These are phyloP conservation scores for Xiphydria camelus DNA, from an alignment of 2,888 invertebrate genomes.

Conservation along the genomic window DNA sequence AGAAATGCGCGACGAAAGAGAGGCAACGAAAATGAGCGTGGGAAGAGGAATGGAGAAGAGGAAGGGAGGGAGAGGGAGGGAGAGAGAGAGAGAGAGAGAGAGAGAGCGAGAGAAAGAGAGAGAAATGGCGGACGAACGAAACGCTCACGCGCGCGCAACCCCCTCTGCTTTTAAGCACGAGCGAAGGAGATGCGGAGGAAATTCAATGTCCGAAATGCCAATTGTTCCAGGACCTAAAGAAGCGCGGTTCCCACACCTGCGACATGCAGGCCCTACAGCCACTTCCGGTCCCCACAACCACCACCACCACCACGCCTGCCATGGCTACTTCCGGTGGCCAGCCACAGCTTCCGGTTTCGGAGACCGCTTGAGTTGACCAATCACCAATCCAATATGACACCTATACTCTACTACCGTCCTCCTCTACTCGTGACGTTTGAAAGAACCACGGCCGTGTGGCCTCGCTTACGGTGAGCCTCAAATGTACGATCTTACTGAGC, in stretches of 20 bases:
- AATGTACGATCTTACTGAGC: constrained; percentile 16
- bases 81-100: constrained; percentile 16
- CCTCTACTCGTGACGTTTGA: constrained; percentile 39
- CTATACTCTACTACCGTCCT: constrained; percentile 32
- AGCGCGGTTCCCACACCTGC: constrained; percentile 57
- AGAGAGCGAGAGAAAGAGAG: too few relatives aligned
- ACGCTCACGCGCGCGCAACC: not conserved
- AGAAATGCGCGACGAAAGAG: constrained; percentile 8
- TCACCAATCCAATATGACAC: constrained; percentile 7
- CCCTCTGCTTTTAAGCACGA: not conserved
- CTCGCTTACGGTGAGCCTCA: constrained; percentile 51
- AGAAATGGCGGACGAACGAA: constrained; percentile 12
- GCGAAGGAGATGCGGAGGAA: not conserved
- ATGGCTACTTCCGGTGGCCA: constrained; percentile 53
- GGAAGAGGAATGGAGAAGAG: constrained; percentile 3
- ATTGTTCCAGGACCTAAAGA: constrained; percentile 58
- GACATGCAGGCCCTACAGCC: constrained; percentile 58
- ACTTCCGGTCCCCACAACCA: constrained; percentile 50
- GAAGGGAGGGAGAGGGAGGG: constrained; percentile 7
- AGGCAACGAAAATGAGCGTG: constrained; percentile 5
- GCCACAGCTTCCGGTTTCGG: constrained; percentile 48
- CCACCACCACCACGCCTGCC: constrained; percentile 46
- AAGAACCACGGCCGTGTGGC: constrained; percentile 40
- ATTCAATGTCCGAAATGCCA: constrained; percentile 47
- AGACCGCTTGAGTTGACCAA: constrained; percentile 50